Evolutionary conservation across 2,797 vertebrate genomes (phyloP), one percentile per base, ranked within the genome.

Genomic region (Alectoris magna): DNA sequence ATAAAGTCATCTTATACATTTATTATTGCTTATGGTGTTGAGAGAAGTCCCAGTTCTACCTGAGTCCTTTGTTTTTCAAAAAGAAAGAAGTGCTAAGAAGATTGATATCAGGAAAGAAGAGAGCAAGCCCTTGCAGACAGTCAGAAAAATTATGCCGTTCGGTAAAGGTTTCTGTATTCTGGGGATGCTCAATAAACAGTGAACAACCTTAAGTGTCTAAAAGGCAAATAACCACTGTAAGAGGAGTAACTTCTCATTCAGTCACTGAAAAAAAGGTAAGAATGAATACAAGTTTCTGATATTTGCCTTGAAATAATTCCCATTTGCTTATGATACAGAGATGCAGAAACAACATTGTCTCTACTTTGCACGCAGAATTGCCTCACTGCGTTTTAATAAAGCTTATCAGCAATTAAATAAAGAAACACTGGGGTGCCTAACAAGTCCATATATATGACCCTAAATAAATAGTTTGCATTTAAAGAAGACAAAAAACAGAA

Each of bases 201-300:
- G 29, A 81, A 72, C 53, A 93, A 39, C 41, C 55, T 86, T 81
- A 81, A 84, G 38, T 90, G 83, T 49, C 48, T 71, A 44, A 36
- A 44, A 44, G 74, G 74, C 4, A 31, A 59, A 24, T 22, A 75
- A 64, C 22, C 31, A 29, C 34, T 12, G 14, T 60, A 73, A 86
- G 59, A 87, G 16, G 44, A 92, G 90, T 64, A 79, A 71, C 48
- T 90, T 44, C 70, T 84, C 78, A 91, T 79, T 88, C 23, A 39
- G 9, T 22, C 36, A 56, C 27, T 73, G 75, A 88, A 93, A 91
- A 91, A 82, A 36, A 21, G 6, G 49, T 62, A 80, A 71, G 53
- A 88, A 67, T 76, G 53, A 94, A 84, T 67, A 46, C 4, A 27
- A 6, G 6, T 46, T 94, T 85, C 62, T 90, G 34, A 43, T 84